These are phyloP conservation scores for Notospermus geniculatus DNA, from an alignment of 1,140 invertebrate species.

Conservation along the genomic window DNA sequence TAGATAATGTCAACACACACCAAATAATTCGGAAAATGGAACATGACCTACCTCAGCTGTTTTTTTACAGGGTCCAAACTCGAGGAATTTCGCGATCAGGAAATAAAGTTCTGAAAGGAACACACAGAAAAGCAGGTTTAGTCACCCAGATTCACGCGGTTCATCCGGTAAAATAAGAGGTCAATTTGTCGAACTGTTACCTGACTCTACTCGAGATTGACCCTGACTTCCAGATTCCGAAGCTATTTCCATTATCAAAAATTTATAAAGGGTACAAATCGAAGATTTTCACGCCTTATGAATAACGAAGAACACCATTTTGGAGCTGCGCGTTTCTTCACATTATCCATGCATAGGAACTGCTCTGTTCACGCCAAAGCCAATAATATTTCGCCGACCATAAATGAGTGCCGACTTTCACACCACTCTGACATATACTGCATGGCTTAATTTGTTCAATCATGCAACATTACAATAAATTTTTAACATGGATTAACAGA, in stretches of 20 bases:
- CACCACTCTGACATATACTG: no score
- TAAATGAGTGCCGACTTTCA: no score
- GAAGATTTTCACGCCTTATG: background rate
- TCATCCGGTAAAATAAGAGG: background rate
- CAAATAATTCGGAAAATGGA: conserved; percentile 22
- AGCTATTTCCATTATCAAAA: conserved; percentile 5
- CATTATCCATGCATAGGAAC: no score
- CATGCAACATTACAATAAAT: no score
- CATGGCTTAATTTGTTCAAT: no score
- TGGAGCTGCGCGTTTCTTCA: background rate
- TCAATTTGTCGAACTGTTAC: background rate
- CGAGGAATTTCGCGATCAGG: conserved; percentile 88
- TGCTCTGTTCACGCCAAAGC: no score
- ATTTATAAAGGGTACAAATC: background rate
- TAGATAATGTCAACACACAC: conserved; percentile 21
- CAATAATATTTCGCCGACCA: no score
- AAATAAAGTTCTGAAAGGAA: conserved; percentile 85
- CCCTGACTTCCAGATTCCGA: conserved; percentile 3
- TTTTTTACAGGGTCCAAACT: conserved; percentile 75
- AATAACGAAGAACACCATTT: background rate
- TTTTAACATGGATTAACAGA: no score
- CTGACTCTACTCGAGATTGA: background rate
- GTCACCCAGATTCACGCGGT: conserved; percentile 11
- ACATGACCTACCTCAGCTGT: conserved; percentile 73
- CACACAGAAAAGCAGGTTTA: conserved; percentile 29